Conservation (phyloP, 2,113 vertebrate genomes). For the Hypanus sabinus region DNA sequence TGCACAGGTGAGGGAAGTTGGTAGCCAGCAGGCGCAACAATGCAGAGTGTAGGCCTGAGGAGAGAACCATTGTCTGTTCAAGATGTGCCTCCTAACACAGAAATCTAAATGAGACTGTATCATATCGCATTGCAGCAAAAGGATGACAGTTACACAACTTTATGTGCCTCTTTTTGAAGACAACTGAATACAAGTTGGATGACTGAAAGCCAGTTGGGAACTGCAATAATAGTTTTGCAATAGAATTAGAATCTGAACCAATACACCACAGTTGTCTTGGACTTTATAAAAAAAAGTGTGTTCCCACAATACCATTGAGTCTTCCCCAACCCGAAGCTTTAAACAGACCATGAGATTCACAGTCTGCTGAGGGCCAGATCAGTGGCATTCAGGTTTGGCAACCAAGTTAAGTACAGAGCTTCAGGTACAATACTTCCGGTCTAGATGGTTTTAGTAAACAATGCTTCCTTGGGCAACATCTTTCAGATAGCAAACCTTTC, state of each 20-base stretch:
- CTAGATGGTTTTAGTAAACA: too few relatives aligned
- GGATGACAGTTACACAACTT: not conserved
- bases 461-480: too few relatives aligned
- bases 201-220: not conserved
- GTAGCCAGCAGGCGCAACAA: slow-evolving; percentile 88
- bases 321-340: too few relatives aligned
- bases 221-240: not conserved
- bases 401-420: too few relatives aligned
- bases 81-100: not conserved
- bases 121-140: not conserved
- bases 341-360: too few relatives aligned
- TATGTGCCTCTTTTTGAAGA: not conserved
- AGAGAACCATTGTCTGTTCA: not conserved
- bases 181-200: not conserved
- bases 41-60: slow-evolving; percentile 81
- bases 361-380: too few relatives aligned
- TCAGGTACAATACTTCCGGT: too few relatives aligned
- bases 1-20: slow-evolving; percentile 92
- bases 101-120: not conserved
- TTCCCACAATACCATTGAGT: too few relatives aligned
- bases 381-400: too few relatives aligned
- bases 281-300: too few relatives aligned
- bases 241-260: not conserved
- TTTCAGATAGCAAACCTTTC: too few relatives aligned
- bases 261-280: too few relatives aligned